phyloP scores from a whole-genome alignment of 2,113 vertebrate species.

The Polypterus senegalus region DNA sequence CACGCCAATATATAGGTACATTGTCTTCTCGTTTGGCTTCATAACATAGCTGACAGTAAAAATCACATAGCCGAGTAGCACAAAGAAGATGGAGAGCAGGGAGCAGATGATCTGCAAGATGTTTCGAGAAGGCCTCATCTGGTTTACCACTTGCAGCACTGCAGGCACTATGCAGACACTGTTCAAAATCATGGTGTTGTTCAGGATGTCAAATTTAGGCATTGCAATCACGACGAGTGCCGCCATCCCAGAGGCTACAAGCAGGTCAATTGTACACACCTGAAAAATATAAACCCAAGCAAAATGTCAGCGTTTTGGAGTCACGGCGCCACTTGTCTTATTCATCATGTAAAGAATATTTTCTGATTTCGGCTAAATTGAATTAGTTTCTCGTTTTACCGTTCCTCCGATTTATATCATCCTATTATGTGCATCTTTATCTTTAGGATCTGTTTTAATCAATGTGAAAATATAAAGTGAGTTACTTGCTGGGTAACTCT shows the following conservation, averaged over 20 bases:
- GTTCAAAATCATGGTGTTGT: conserved; percentile 42
- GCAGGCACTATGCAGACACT: conserved; percentile 31
- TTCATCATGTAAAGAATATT: too few relatives aligned
- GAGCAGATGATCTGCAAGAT: not conserved
- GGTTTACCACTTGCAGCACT: conserved; percentile 29
- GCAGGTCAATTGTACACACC: conserved; percentile 35
- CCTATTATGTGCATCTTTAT: too few relatives aligned
- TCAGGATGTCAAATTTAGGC: conserved; percentile 47
- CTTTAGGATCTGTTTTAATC: too few relatives aligned
- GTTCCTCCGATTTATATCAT: too few relatives aligned
- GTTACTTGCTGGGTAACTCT: too few relatives aligned
- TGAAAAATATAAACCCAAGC: conserved; percentile 10
- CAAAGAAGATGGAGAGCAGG: not conserved
- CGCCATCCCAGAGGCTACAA: conserved; percentile 28
- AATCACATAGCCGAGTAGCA: not conserved
- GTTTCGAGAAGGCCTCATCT: too few relatives aligned
- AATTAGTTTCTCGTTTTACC: too few relatives aligned
- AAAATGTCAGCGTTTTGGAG: too few relatives aligned
- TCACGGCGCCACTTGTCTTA: too few relatives aligned
- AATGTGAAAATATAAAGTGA: too few relatives aligned
- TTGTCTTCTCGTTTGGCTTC: not conserved
- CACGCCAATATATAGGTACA: not conserved
- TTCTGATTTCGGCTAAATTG: too few relatives aligned
- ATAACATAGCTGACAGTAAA: not conserved
- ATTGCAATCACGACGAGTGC: conserved; percentile 39